Evolutionary conservation across 2,888 invertebrate species (phyloP).

Genomic region (Latheticus oryzae): DNA sequence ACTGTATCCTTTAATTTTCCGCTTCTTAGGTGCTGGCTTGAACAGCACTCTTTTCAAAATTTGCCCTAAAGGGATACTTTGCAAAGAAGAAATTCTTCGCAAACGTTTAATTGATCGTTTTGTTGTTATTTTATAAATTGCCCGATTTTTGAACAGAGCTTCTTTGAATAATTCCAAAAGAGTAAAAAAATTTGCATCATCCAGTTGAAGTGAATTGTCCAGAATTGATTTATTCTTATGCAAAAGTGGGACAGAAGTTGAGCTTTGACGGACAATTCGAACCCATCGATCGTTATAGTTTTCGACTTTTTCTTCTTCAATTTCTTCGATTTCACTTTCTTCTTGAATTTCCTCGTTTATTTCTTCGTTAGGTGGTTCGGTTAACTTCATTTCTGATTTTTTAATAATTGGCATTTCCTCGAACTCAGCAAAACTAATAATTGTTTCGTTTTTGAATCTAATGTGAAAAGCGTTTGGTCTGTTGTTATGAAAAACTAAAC

Average conservation of each 20-base stretch:
- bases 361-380: too few species aligned
- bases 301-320: conserved; percentile 6
- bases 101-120: conserved; percentile 16
- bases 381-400: too few species aligned
- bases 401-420: too few species aligned
- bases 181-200: conserved; percentile 6
- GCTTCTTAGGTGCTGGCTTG: conserved; percentile 22
- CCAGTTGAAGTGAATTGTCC: conserved; percentile 10
- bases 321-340: neutral
- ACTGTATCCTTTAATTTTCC: conserved; percentile 8
- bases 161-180: conserved; percentile 25
- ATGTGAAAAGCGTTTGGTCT: conserved; percentile 44
- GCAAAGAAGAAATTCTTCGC: conserved; percentile 4
- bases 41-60: conserved; percentile 14
- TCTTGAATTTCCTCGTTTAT: conserved; percentile 16
- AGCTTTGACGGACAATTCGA: conserved; percentile 15
- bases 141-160: conserved; percentile 34
- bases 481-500: conserved; percentile 48
- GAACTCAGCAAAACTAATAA: conserved; percentile 47
- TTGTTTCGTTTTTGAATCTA: conserved; percentile 47
- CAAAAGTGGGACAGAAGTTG: neutral
- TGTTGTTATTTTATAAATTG: conserved; percentile 50
- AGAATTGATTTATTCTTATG: neutral
- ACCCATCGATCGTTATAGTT: conserved; percentile 19
- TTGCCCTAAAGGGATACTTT: conserved; percentile 5